These are phyloP conservation scores for Etia nguti DNA, from an alignment of 2,113 vertebrate species.

Conservation along the genomic window DNA sequence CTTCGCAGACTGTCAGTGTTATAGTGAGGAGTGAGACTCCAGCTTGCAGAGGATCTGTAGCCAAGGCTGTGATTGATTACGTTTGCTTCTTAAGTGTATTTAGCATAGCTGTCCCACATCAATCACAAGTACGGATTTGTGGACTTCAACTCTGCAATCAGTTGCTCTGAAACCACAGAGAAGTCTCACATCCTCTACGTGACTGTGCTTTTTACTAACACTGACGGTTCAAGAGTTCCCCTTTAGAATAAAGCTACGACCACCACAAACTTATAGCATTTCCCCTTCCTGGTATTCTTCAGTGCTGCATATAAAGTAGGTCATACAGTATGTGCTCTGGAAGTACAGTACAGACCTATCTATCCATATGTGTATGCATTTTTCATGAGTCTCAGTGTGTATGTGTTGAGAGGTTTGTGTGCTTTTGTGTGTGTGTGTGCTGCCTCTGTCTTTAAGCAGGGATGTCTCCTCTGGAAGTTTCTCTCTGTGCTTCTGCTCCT, in stretches of 20 bases:
- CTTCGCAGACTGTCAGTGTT: background rate
- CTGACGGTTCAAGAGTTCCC: background rate
- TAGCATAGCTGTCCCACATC: background rate
- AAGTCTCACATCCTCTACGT: background rate
- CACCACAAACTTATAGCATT: background rate
- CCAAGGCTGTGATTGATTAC: constrained; percentile 11
- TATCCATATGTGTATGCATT: constrained; percentile 33
- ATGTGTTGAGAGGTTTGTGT: background rate
- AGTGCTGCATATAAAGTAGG: constrained; percentile 43
- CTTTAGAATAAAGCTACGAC: background rate
- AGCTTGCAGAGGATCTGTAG: background rate
- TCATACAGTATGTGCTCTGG: constrained; percentile 12
- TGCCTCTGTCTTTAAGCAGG: background rate
- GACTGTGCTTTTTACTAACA: background rate
- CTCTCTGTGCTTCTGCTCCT: background rate
- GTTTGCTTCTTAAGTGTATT: constrained; percentile 1
- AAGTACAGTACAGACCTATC: constrained; percentile 19
- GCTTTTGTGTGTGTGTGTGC: background rate
- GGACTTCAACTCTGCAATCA: background rate
- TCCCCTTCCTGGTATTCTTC: background rate
- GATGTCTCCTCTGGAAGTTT: constrained; percentile 10
- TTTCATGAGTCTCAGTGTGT: constrained; percentile 37
- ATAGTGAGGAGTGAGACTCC: background rate
- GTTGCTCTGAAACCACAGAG: background rate
- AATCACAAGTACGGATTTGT: constrained; percentile 6